Evolutionary conservation across 2,113 vertebrate species (phyloP).

Genomic region (Dendropsophus ebraccatus): DNA sequence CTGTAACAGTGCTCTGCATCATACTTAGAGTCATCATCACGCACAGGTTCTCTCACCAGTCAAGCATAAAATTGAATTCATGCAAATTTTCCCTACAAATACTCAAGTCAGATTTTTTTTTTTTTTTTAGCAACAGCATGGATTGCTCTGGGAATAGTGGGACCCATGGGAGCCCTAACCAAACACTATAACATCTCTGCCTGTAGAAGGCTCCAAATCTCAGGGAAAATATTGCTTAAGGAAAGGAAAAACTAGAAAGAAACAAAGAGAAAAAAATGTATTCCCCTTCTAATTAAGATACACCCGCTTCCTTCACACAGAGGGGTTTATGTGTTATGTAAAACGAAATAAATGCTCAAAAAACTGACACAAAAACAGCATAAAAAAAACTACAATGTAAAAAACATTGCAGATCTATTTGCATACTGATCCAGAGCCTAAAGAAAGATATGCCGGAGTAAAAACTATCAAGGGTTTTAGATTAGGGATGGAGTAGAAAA

Average conservation of each 20-base stretch:
- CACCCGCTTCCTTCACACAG: background rate
- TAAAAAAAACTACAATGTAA: background rate
- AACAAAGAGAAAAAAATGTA: background rate
- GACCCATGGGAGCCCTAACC: conserved; percentile 13
- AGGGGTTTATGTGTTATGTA: background rate
- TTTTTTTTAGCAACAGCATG: conserved; percentile 8
- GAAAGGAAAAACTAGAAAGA: background rate
- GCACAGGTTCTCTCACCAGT: background rate
- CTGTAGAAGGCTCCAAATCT: background rate
- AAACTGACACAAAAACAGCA: background rate
- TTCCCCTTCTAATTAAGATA: background rate
- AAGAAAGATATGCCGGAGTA: background rate
- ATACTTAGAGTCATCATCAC: background rate
- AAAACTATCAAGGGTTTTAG: background rate
- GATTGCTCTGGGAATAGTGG: background rate
- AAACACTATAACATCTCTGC: background rate
- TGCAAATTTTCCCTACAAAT: conserved; percentile 1
- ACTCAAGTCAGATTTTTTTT: background rate
- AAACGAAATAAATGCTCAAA: background rate
- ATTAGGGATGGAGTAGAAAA: background rate
- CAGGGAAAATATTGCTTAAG: background rate
- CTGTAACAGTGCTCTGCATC: background rate
- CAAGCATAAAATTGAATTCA: background rate
- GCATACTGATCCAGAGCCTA: background rate
- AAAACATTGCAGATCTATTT: background rate